phyloP scores from a whole-genome alignment of 2,888 invertebrate genomes.

The Andrena camellia region DNA sequence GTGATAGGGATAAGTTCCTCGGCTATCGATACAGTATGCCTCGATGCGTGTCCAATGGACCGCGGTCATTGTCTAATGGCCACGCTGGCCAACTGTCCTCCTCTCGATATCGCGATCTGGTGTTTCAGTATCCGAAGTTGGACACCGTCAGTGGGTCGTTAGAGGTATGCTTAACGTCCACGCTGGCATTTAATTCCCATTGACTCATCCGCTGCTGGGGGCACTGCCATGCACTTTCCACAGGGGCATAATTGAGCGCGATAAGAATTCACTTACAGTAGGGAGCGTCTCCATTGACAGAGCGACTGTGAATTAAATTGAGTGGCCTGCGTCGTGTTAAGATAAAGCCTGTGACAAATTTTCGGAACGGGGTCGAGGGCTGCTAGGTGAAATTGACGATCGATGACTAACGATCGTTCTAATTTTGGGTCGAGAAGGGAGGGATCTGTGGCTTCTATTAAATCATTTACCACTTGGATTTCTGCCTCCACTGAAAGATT shows the following conservation, averaged over 20 bases:
- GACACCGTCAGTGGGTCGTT: constrained; percentile 48
- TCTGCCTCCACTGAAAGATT: too few species aligned
- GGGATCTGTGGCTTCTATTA: too few species aligned
- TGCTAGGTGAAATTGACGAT: constrained; percentile 9
- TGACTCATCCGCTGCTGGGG: constrained; percentile 67
- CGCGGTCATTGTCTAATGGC: constrained; percentile 72
- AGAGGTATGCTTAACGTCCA: constrained; percentile 49
- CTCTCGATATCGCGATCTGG: constrained; percentile 55
- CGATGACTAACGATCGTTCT: neutral
- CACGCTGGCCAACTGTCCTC: constrained; percentile 60
- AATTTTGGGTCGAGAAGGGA: neutral
- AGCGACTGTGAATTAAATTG: constrained; percentile 34
- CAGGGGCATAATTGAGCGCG: constrained; percentile 62
- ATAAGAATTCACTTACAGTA: constrained; percentile 65
- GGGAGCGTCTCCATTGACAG: constrained; percentile 10
- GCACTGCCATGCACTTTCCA: constrained; percentile 24
- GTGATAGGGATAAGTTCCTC: constrained; percentile 39
- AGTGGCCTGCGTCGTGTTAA: constrained; percentile 1
- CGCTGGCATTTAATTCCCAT: constrained; percentile 65
- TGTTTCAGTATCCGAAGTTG: constrained; percentile 49
- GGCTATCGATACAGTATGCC: constrained; percentile 49
- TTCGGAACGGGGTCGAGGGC: neutral
- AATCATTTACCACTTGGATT: too few species aligned
- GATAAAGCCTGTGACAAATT: constrained; percentile 10
- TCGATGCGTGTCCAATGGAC: constrained; percentile 45